Conservation (phyloP, 2,888 invertebrate genomes). For the Sialis lutaria region DNA sequence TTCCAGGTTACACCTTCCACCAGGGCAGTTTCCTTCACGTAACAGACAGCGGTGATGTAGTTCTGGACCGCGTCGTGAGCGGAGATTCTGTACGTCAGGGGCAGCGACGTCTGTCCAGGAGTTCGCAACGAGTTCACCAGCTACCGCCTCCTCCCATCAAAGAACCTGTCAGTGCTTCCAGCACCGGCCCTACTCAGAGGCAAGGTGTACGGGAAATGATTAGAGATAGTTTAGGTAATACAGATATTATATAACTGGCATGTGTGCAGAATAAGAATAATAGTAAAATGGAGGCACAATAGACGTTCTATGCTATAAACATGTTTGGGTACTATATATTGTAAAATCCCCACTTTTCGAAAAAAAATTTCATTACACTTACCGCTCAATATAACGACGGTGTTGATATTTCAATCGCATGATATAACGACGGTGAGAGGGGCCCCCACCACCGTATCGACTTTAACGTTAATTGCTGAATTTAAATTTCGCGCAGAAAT, state of each 20-base stretch:
- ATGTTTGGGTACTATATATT: too few species aligned
- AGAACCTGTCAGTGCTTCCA: neutral
- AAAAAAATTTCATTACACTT: too few species aligned
- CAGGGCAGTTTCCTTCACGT: slow-evolving; percentile 52
- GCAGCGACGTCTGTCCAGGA: slow-evolving; percentile 27
- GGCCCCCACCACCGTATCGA: too few species aligned
- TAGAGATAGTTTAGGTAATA: slow-evolving; percentile 38
- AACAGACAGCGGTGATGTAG: slow-evolving; percentile 39
- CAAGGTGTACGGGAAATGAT: slow-evolving; percentile 41
- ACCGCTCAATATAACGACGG: too few species aligned
- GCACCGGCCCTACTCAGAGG: slow-evolving; percentile 15
- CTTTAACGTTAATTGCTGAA: too few species aligned
- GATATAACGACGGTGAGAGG: too few species aligned
- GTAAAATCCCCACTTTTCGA: too few species aligned
- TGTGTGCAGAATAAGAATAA: too few species aligned
- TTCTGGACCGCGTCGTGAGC: slow-evolving; percentile 33
- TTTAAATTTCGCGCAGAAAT: too few species aligned
- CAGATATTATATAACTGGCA: neutral
- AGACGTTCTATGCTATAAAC: too few species aligned
- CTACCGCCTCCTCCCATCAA: slow-evolving; percentile 6
- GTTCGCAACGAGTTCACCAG: slow-evolving; percentile 17
- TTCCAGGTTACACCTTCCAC: slow-evolving; percentile 44
- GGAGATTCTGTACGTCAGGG: slow-evolving; percentile 25
- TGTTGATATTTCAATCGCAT: too few species aligned
- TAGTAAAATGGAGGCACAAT: too few species aligned